phyloP scores from a whole-genome alignment of 2,113 vertebrate genomes.

The Marmota monax region DNA sequence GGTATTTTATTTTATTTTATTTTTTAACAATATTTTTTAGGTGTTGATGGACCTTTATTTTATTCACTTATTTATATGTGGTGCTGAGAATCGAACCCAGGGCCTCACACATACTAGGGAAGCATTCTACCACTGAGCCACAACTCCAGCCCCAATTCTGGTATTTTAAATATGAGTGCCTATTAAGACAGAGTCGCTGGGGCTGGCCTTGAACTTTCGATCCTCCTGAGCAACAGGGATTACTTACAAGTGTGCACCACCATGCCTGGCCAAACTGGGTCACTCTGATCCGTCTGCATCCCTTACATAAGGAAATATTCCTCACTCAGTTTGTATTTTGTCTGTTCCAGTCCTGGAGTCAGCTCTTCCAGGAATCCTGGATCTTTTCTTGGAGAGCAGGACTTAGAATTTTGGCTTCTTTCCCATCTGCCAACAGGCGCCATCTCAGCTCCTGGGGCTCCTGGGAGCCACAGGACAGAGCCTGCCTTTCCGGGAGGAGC shows the following conservation, averaged over 20 bases:
- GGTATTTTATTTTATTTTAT: too few species aligned
- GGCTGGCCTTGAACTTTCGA: too few species aligned
- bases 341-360: neutral
- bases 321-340: neutral
- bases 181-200: neutral
- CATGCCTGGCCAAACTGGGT: too few species aligned
- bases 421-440: rapidly evolving
- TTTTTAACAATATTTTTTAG: too few species aligned
- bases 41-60: too few species aligned
- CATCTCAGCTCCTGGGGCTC: neutral
- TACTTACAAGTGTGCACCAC: too few species aligned
- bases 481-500: too few species aligned
- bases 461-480: neutral
- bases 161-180: neutral
- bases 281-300: neutral
- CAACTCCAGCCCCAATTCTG: neutral
- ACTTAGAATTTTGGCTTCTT: neutral
- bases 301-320: neutral
- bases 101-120: too few species aligned
- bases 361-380: neutral
- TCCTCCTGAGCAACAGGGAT: too few species aligned
- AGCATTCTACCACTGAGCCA: too few species aligned
- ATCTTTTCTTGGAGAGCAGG: neutral
- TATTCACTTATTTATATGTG: too few species aligned
- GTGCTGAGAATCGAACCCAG: too few species aligned